Evolutionary conservation across 2,888 invertebrate species (phyloP).

Genomic region (Pseudeuparius sepicola): DNA sequence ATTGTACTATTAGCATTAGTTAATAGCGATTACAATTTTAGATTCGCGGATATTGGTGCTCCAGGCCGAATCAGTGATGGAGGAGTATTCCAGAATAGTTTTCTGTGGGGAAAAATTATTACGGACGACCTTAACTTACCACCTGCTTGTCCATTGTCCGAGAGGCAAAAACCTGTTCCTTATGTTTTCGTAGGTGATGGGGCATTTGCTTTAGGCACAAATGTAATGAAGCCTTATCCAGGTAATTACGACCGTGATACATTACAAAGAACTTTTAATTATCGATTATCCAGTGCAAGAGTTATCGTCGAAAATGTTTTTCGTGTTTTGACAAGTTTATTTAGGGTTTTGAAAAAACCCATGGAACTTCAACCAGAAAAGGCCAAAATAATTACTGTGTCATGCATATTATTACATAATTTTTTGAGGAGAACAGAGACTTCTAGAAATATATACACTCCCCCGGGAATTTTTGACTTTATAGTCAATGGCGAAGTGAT

Average conservation of each 20-base stretch:
- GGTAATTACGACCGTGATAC: constrained; percentile 14
- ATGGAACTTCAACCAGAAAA: constrained; percentile 13
- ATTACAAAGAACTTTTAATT: constrained; percentile 15
- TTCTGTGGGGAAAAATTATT: constrained; percentile 12
- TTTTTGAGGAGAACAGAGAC: constrained; percentile 22
- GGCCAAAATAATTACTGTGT: constrained; percentile 20
- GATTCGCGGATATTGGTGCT: constrained; percentile 9
- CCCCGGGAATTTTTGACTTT: constrained; percentile 23
- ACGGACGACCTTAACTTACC: constrained; percentile 9
- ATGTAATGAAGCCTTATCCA: constrained; percentile 18
- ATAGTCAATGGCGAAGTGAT: constrained; percentile 18
- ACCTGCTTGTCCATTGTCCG: constrained; percentile 11
- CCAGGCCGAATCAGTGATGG: constrained; percentile 18
- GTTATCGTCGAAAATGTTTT: constrained; percentile 18
- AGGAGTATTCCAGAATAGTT: constrained; percentile 12
- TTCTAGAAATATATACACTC: constrained; percentile 21
- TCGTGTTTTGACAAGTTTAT: constrained; percentile 13
- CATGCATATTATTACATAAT: constrained; percentile 25
- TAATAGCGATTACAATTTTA: constrained; percentile 32
- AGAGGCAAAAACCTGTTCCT: constrained; percentile 10
- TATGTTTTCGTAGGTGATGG: constrained; percentile 18
- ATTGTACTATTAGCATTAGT: constrained; percentile 34
- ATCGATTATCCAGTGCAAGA: constrained; percentile 12
- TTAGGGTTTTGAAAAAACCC: constrained; percentile 15
- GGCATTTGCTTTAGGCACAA: constrained; percentile 14